Evolutionary conservation across 2,888 invertebrate species (phyloP).

Genomic region (Trissolcus japonicus): DNA sequence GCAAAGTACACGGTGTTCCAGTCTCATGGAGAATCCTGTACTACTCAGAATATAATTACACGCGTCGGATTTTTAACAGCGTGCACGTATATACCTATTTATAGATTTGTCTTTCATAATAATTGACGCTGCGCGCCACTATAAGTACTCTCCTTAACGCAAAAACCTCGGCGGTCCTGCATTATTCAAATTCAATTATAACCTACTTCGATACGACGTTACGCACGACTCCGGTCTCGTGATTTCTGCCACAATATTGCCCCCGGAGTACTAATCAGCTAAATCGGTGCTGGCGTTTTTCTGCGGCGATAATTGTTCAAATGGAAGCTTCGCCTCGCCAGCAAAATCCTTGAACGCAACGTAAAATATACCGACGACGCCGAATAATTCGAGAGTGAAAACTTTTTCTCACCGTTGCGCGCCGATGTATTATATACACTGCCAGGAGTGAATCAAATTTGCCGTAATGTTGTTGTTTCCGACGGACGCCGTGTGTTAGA

Average conservation of each 20-base stretch:
- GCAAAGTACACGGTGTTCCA: slow-evolving; percentile 62
- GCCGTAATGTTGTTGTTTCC: too few species aligned
- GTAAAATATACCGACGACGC: neutral
- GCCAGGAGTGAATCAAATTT: too few species aligned
- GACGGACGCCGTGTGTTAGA: too few species aligned
- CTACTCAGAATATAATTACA: slow-evolving; percentile 62
- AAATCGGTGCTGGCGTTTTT: slow-evolving; percentile 24
- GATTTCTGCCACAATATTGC: slow-evolving; percentile 9
- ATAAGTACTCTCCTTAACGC: slow-evolving; percentile 44
- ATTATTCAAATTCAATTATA: slow-evolving; percentile 8
- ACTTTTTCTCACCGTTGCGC: too few species aligned
- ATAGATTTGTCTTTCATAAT: slow-evolving; percentile 55
- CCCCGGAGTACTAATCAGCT: slow-evolving; percentile 25
- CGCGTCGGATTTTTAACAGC: slow-evolving; percentile 47
- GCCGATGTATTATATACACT: too few species aligned
- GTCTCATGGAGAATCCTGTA: slow-evolving; percentile 59
- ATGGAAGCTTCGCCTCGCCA: slow-evolving; percentile 6
- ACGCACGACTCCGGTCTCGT: slow-evolving; percentile 6
- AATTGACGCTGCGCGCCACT: slow-evolving; percentile 46
- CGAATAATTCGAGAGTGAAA: too few species aligned
- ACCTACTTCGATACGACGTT: slow-evolving; percentile 29
- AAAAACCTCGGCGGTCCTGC: slow-evolving; percentile 10
- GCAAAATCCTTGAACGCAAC: neutral
- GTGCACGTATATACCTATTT: slow-evolving; percentile 56
- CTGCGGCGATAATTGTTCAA: slow-evolving; percentile 17